Evolutionary conservation across 1,140 invertebrate genomes (phyloP).

Genomic region (Saccostrea echinata): DNA sequence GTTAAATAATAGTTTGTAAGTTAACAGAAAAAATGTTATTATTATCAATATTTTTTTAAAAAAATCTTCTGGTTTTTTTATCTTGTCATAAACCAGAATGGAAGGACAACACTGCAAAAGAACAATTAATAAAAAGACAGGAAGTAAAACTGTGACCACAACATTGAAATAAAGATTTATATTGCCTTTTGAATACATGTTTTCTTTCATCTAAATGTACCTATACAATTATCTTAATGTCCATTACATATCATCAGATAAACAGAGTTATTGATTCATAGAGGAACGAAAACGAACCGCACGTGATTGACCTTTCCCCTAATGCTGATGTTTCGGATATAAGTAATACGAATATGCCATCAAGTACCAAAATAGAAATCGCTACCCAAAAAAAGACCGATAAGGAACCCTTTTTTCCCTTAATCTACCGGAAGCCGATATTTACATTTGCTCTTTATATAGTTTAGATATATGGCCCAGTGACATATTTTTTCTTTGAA

Average conservation of each 20-base stretch:
- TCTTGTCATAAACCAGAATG: too few relatives aligned
- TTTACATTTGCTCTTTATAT: not conserved
- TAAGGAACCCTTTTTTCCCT: not conserved
- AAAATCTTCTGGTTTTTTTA: too few relatives aligned
- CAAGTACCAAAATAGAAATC: conserved; percentile 5
- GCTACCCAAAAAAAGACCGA: not conserved
- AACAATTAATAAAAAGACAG: too few relatives aligned
- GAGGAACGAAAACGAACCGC: not conserved
- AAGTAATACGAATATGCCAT: not conserved
- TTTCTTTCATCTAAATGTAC: too few relatives aligned
- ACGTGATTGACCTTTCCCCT: not conserved
- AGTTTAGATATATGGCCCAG: not conserved
- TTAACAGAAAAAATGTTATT: too few relatives aligned
- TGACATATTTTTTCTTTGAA: not conserved
- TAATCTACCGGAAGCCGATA: conserved; percentile 8
- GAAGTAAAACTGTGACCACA: too few relatives aligned
- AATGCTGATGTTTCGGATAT: not conserved
- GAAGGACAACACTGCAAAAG: too few relatives aligned
- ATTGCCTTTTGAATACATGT: too few relatives aligned
- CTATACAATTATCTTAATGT: not conserved
- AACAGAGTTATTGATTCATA: not conserved
- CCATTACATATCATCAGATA: not conserved
- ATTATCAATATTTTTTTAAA: too few relatives aligned
- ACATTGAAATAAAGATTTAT: too few relatives aligned
- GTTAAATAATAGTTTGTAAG: too few relatives aligned